Conservation (phyloP, 2,888 invertebrate species). For the Eubasilissa splendida region DNA sequence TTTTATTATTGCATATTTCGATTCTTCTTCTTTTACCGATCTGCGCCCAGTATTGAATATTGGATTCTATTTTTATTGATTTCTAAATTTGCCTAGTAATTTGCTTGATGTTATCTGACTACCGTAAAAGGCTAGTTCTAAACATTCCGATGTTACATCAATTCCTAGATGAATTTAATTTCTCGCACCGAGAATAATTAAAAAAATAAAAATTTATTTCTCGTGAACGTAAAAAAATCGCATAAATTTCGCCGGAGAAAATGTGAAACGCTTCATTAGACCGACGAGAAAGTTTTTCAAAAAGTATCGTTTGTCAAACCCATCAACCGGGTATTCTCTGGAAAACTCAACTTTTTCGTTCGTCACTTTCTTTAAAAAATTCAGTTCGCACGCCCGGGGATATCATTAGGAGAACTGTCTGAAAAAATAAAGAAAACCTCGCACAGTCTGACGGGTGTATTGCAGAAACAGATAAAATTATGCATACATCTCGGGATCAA, state of each 20-base stretch:
- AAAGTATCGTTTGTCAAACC: slow-evolving; percentile 18
- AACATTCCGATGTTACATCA: too few relatives aligned
- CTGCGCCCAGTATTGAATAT: too few relatives aligned
- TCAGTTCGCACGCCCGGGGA: slow-evolving; percentile 7
- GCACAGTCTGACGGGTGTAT: background rate
- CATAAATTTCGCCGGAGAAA: background rate
- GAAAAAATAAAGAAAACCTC: background rate
- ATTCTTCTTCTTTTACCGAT: too few relatives aligned
- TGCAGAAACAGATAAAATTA: background rate
- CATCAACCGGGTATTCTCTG: background rate
- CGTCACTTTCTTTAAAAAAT: slow-evolving; percentile 20
- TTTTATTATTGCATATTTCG: too few relatives aligned
- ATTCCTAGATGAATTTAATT: too few relatives aligned
- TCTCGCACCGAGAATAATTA: background rate
- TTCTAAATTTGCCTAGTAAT: too few relatives aligned
- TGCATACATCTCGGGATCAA: background rate
- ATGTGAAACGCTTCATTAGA: slow-evolving; percentile 30
- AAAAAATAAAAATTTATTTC: background rate
- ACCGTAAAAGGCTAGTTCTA: too few relatives aligned
- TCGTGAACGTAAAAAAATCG: background rate
- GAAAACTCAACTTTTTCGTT: slow-evolving; percentile 5
- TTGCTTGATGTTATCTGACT: too few relatives aligned
- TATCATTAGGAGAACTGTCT: background rate
- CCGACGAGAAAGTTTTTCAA: slow-evolving; percentile 8
- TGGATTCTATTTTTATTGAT: too few relatives aligned